Conservation (phyloP, 2,888 invertebrate species). For the Esperia sulphurella region DNA sequence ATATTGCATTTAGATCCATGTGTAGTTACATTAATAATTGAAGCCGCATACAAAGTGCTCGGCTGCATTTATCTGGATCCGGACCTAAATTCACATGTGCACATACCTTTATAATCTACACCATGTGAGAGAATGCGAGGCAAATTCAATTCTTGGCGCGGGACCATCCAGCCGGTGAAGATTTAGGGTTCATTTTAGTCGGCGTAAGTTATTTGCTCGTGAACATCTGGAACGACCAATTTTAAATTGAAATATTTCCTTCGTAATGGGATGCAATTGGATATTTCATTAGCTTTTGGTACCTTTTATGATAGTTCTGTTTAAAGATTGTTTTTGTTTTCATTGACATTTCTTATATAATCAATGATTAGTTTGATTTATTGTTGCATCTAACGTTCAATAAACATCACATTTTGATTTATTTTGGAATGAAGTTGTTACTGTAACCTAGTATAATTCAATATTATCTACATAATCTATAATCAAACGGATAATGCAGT, state of each 20-base stretch:
- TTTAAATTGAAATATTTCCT: constrained; percentile 61
- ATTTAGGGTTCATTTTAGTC: constrained; percentile 72
- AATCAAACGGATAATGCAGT: no score
- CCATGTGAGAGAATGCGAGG: constrained; percentile 40
- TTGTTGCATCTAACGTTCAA: background rate
- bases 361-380: background rate
- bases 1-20: no score
- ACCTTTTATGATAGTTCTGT: constrained; percentile 8
- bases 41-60: no score
- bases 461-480: no score
- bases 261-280: constrained; percentile 47
- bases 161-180: constrained; percentile 55
- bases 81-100: constrained; percentile 1
- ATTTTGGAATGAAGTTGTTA: no score
- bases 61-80: background rate
- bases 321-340: background rate
- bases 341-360: background rate
- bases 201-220: constrained; percentile 67
- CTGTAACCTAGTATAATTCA: no score
- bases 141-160: constrained; percentile 70
- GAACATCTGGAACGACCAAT: constrained; percentile 67
- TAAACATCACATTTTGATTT: no score
- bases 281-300: constrained; percentile 36
- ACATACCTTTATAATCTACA: background rate
- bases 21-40: no score